Evolutionary conservation across 2,113 vertebrate species (phyloP).

Genomic region (Prionailurus bengalensis): DNA sequence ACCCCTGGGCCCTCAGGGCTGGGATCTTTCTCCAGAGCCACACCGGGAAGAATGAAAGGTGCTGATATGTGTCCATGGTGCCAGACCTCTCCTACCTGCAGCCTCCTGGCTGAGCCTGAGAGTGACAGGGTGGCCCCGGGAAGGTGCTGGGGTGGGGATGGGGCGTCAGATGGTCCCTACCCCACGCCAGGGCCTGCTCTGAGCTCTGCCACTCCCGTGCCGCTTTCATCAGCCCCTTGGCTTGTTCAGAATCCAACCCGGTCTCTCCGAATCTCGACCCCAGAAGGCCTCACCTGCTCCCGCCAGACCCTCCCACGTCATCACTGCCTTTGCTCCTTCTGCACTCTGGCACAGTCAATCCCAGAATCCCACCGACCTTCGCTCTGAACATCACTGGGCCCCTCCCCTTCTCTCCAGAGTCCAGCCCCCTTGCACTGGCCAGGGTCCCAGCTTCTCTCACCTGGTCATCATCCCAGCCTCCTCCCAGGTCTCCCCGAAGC

Average conservation of each 20-base stretch:
- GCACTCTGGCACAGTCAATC: rapidly evolving
- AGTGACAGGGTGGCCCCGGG: background rate
- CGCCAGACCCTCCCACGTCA: background rate
- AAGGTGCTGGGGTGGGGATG: background rate
- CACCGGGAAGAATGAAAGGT: background rate
- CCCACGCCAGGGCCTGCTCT: background rate
- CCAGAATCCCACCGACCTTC: background rate
- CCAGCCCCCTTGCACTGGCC: background rate
- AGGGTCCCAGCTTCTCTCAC: background rate
- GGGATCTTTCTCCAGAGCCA: background rate
- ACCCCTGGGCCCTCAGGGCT: background rate
- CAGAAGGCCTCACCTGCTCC: background rate
- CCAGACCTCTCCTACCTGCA: background rate
- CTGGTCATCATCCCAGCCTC: background rate
- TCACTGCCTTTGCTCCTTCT: rapidly evolving
- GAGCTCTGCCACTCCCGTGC: background rate
- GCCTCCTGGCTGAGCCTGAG: background rate
- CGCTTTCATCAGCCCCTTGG: background rate
- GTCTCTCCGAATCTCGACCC: background rate
- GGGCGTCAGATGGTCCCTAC: background rate
- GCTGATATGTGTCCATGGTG: rapidly evolving
- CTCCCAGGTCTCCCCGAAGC: background rate
- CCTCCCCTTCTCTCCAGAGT: background rate
- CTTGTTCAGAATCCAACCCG: background rate
- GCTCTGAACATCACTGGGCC: background rate